Percentiles rank a stretch among this genome's conserved stretches.
Conservation (phyloP, 2,888 invertebrate genomes). For the Amblyjoppa proteus region DNA sequence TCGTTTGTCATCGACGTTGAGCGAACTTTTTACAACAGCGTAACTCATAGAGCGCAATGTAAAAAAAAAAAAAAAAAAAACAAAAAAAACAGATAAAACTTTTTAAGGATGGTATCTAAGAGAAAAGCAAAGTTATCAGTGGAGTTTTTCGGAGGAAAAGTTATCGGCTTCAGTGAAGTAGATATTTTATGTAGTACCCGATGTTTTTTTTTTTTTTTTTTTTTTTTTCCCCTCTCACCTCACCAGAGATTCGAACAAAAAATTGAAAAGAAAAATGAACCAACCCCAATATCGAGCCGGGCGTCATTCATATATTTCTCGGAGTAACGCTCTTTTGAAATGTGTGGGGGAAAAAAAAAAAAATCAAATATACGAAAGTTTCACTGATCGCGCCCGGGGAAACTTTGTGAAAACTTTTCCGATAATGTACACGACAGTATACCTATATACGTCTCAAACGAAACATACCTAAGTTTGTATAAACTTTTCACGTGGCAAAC, state of each 20-base stretch:
- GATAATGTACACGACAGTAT: conserved; percentile 17
- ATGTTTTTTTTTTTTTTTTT: conserved; percentile 36
- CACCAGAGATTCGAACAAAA: conserved; percentile 15
- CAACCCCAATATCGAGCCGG: conserved; percentile 45
- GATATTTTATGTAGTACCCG: conserved; percentile 57
- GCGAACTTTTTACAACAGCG: conserved; percentile 22
- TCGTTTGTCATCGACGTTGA: conserved; percentile 21
- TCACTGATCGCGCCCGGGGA: conserved; percentile 53
- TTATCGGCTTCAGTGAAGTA: conserved; percentile 42
- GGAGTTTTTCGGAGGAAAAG: conserved; percentile 28
- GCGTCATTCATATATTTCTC: conserved; percentile 50
- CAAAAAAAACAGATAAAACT: conserved; percentile 34
- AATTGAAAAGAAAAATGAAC: conserved; percentile 38
- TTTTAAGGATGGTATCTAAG: conserved; percentile 15
- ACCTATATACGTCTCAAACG: background rate
- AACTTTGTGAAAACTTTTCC: conserved; percentile 56
- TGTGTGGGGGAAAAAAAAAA: background rate
- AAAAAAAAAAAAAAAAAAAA: conserved; percentile 3
- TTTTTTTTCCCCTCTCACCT: background rate
- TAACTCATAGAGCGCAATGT: conserved; percentile 21
- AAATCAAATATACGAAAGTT: conserved; percentile 55
- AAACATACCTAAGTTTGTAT: background rate
- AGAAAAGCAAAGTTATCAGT: conserved; percentile 35
- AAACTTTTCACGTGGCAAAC: background rate
- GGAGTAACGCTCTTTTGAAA: conserved; percentile 22